These are phyloP conservation scores for Torymus tubicola DNA, from an alignment of 2,888 invertebrate genomes.

Conservation along the genomic window DNA sequence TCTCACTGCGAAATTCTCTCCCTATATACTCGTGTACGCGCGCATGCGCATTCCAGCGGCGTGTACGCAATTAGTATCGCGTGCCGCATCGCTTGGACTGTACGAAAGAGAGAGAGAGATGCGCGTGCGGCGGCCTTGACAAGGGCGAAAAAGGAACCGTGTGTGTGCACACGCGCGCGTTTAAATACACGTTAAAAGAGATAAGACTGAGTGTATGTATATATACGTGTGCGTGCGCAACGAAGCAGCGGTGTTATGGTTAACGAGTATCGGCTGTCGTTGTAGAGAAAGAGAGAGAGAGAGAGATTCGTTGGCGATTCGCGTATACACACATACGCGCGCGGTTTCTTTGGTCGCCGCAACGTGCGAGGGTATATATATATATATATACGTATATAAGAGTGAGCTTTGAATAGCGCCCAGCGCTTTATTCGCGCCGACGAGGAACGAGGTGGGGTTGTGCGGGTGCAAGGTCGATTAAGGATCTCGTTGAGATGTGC, in stretches of 20 bases:
- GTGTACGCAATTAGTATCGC: constrained; percentile 42
- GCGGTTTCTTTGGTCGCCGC: no score
- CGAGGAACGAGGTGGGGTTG: no score
- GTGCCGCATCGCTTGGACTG: not conserved
- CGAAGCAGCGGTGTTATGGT: constrained; percentile 63
- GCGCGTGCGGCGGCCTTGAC: constrained; percentile 38
- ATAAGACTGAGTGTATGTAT: not conserved
- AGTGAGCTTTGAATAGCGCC: not conserved
- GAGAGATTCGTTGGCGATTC: no score
- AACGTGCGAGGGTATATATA: no score
- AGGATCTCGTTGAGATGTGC: no score
- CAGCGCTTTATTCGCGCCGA: not conserved
- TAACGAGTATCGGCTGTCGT: constrained; percentile 66
- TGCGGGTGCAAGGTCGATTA: not conserved
- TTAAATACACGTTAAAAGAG: constrained; percentile 25
- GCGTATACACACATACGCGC: no score
- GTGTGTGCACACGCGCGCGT: not conserved
- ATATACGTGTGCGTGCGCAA: constrained; percentile 2
- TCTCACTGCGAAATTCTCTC: no score
- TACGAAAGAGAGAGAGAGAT: constrained; percentile 7
- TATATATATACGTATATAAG: no score
- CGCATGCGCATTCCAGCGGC: constrained; percentile 13
- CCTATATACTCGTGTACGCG: no score
- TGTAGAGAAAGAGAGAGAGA: no score
- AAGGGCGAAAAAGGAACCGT: constrained; percentile 4